Evolutionary conservation across 2,113 vertebrate genomes (phyloP), one percentile per base, ranked within the genome.

Genomic region (Lamprologus lemairii): DNA sequence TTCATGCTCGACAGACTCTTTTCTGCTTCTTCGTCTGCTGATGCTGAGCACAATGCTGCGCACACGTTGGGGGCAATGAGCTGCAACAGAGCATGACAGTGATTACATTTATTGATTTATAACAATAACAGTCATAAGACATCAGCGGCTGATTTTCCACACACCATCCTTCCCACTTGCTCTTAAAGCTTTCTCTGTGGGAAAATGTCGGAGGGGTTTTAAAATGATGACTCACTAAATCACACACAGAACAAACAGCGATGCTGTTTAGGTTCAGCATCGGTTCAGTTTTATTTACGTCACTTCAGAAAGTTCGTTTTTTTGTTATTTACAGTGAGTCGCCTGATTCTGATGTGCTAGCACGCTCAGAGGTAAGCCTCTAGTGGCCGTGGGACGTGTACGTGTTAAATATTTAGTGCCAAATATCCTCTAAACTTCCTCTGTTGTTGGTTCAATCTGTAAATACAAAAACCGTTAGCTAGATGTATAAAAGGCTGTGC

Each of bases 1-100:
- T 94, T 93, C 87, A 90, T 84, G 91, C 90, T 80, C 80, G 57
- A 88, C 87, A 31, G 49, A 89, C 57, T 85, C 60, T 80, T 9
- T 86, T 85, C 80, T 81, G 73, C 78, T 79, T 80, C 80, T 83
- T 81, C 2, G 2, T 68, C 33, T 79, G 3, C 53, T 45, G 89
- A 78, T 86, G 75, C 80, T 65, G 87, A 91, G 80, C 87, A 33
- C 55, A 55, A 4, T 51, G 51, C 60, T 10, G 6, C 9, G 16
- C 68, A 80, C 49, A 60, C 65, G 87, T 84, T 79, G 13, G 35
- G 42, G 73, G 49, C 79, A 80, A 40, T 63, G 82, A 80, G 80
- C 83, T 85, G 31, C 45, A 17, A 54, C 13, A 11, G 53, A 90
- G 57, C 71, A 45, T 9, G 19, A 47, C 84, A 81, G 17, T 85